Percentiles rank a stretch among this genome's conserved stretches.
Evolutionary conservation across 2,113 vertebrate genomes (phyloP).

Genomic region (Vombatus ursinus): DNA sequence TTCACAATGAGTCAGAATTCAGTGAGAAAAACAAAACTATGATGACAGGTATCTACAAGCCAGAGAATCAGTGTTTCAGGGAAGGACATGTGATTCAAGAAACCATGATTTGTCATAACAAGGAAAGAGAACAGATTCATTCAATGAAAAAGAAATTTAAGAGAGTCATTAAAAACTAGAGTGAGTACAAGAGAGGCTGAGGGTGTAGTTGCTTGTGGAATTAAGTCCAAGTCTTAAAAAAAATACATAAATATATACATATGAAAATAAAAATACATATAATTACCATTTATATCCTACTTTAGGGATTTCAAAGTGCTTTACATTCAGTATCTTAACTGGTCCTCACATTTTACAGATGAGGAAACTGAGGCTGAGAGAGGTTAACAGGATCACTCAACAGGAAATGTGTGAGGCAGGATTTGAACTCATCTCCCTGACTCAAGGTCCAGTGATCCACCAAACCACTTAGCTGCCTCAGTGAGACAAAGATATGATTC

Average conservation of each 20-base stretch:
- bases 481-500: not conserved
- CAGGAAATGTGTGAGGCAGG: not conserved
- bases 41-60: not conserved
- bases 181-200: not conserved
- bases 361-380: not conserved
- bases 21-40: not conserved
- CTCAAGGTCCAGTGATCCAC: not conserved
- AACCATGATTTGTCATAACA: not conserved
- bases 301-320: not conserved
- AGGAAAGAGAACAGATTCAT: not conserved
- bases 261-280: not conserved
- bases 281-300: not conserved
- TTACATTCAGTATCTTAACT: not conserved
- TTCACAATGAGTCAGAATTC: not conserved
- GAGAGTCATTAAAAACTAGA: not conserved
- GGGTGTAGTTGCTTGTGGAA: not conserved
- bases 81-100: not conserved
- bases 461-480: not conserved
- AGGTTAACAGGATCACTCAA: not conserved
- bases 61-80: not conserved
- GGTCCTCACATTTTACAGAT: not conserved
- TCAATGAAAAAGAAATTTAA: not conserved
- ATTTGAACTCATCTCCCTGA: not conserved
- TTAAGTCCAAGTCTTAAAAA: not conserved
- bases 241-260: not conserved